Conservation (phyloP, 2,888 invertebrate species). For the Creontiades dilutus region DNA sequence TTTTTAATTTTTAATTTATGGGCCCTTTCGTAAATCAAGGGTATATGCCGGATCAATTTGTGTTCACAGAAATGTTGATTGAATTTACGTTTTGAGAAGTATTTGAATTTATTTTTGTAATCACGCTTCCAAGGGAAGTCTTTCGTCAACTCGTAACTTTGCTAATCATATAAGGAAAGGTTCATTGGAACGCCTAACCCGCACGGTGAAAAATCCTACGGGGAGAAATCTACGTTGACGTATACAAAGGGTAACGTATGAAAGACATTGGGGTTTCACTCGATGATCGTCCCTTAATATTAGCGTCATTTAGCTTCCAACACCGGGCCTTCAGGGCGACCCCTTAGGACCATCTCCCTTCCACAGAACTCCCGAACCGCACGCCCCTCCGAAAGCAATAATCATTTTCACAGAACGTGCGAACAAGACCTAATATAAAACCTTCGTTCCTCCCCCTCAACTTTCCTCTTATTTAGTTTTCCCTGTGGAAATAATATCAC, state of each 20-base stretch:
- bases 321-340: conserved; percentile 9
- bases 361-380: background rate
- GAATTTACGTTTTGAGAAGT: no score
- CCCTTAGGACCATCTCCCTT: conserved; percentile 15
- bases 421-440: conserved; percentile 65
- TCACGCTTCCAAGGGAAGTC: no score
- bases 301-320: conserved; percentile 21
- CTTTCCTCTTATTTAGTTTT: conserved; percentile 48
- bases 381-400: conserved; percentile 45
- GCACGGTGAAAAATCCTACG: no score
- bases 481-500: conserved; percentile 47
- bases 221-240: no score
- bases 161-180: no score
- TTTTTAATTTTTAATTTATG: no score
- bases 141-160: no score
- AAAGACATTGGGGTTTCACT: background rate
- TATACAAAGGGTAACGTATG: background rate
- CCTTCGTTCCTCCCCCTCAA: conserved; percentile 36
- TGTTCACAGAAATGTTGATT: no score
- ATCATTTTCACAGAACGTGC: conserved; percentile 64
- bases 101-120: no score
- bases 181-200: no score
- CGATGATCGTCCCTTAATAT: conserved; percentile 24
- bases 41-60: no score
- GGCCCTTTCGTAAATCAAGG: no score